Base-by-base conservation (phyloP, 2,113 vertebrate genomes). In the Columbina picui region DNA sequence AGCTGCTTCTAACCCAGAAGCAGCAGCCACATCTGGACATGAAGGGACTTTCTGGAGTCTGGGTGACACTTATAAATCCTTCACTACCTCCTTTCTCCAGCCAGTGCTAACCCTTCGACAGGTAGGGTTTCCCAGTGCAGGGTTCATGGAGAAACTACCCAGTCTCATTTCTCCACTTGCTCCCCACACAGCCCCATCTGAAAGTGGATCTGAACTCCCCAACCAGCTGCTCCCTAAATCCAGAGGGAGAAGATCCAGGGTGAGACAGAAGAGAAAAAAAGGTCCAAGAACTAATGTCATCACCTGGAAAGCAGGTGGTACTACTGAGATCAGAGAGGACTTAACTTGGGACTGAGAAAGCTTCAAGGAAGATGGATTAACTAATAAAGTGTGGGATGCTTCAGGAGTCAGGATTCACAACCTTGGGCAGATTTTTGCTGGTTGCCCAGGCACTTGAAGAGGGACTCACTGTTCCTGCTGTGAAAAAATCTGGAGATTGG, bases 61-160 rank as follows among this genome's bases (percentile, higher is more conserved):
- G 1, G 5, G 39, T 70, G 56, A 76, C 61, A 45, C 56, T 75
- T 64, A 53, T 23, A 75, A 90, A 69, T 32, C 23, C 27, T 75
- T 69, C 1, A 0, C 21, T 26, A 22, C 19, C 12, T 84, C 49
- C 45, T 87, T 68, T 79, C 83, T 39, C 50, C 43, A 55, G 27
- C 26, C 61, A 69, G 30, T 55, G 2, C 2, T 70, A 84, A 56
- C 32, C 22, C 47, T 52, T 50, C 21, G 41, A 9, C 1, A 2
- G 39, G 20, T 29, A 65, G 0, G 1, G 11, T 65, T 71, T 80
- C 43, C 41, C 3, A 1, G 20, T 22, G 20, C 0, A 0, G 47
- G 13, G 9, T 20, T 39, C 27, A 56, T 3, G 0, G 23, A 71
- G 15, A 52, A 82, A 6, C 7, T 50, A 27, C 18, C 6, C 15